Base-by-base conservation (phyloP, 2,113 vertebrate genomes). In the Mormyrus lacerda region DNA sequence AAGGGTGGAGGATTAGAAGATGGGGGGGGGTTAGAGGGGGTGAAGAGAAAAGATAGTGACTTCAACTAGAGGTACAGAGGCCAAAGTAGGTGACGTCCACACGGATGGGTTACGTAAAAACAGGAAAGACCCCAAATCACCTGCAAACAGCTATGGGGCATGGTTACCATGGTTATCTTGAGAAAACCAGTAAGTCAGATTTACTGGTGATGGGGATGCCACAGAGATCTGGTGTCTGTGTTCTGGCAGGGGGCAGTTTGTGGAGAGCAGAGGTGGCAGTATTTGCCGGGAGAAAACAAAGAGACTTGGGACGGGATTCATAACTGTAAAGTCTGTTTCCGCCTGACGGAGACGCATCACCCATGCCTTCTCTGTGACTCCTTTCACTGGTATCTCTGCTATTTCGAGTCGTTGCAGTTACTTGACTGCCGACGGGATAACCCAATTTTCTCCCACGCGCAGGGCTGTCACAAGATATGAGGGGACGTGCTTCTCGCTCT, bases 1-100 rank as follows among this genome's bases (percentile, higher is more conserved):
- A 31, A 87, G 90, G 90, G 19, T 17, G 90, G 35, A 91, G 9
- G 51, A 94, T 95, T 93, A 93, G 88, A 88, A 5, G 90, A 50
- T 76, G 84, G 51, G 35, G 83, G 53, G 35, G 88, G 91, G 69
- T 39, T 35, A 2, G 87, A 79, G 76, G 50, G 90, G 85, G 89
- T 79, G 42, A 79, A 76, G 35, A 65, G 35, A 89, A 31, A n/a
- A 35, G 88, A n/a, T 51, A 44, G 47, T 83, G 42, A 58, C 21
- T 85, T 21, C 35, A 61, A 11, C 11, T 44, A 27, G 88, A 44
- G 39, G 27, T 53, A 58, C 27, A 85, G 35, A 17, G 47, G 27
- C 50, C 48, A 50, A 27, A 85, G 76, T 58, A n/a, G 19, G 48
- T 83, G 31, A 15, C 47, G 27, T 15, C 24, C 61, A 88, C 42